phyloP scores from a whole-genome alignment of 2,797 vertebrate species.

The Melanotaenia parkinsoni region DNA sequence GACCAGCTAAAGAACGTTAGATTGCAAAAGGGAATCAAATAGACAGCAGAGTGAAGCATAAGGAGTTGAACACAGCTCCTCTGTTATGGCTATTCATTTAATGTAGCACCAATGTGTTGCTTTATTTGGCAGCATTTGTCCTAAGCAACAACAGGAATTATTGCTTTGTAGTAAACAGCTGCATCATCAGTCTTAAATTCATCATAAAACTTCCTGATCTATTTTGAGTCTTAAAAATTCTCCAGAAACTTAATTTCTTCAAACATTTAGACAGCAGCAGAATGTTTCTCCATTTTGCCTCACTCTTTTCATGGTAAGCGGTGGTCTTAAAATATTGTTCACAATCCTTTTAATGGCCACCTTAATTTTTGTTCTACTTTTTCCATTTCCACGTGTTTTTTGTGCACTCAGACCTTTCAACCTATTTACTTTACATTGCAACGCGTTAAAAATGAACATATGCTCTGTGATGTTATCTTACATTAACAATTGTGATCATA shows the following conservation, averaged over 20 bases:
- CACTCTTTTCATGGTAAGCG: background rate
- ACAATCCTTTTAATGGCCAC: background rate
- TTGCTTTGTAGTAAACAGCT: background rate
- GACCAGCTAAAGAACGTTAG: background rate
- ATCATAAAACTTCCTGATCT: background rate
- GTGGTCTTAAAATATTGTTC: background rate
- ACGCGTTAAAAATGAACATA: constrained; percentile 35
- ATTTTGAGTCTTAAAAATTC: background rate
- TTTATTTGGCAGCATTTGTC: background rate
- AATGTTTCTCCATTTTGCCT: background rate
- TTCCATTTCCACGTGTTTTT: background rate
- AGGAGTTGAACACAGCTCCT: constrained; percentile 19
- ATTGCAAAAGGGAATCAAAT: constrained; percentile 44
- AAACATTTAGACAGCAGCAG: background rate
- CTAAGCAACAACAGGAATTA: background rate
- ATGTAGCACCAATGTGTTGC: background rate
- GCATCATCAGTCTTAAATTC: background rate
- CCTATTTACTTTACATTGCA: constrained; percentile 4
- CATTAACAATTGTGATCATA: constrained; percentile 37
- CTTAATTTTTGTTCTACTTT: background rate
- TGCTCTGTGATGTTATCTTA: constrained; percentile 25
- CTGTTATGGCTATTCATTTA: background rate
- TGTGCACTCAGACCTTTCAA: background rate
- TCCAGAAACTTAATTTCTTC: background rate
- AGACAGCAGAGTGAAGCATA: constrained; percentile 49